Evolutionary conservation across 1,140 invertebrate species (phyloP).

Genomic region (Bursaphelenchus mucronatus): DNA sequence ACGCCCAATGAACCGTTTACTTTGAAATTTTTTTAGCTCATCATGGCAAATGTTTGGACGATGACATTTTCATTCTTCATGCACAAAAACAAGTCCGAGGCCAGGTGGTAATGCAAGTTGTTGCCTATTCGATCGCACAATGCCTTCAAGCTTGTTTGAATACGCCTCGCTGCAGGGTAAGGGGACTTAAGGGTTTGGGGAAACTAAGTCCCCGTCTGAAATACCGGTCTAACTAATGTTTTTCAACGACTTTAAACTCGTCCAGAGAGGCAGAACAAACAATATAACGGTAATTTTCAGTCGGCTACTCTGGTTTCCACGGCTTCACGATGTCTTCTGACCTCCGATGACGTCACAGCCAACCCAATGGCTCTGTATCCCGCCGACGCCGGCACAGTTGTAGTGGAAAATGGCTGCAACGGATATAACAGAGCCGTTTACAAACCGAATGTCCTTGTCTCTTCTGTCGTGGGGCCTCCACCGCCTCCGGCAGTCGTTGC

Average conservation of each 20-base stretch:
- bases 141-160: conserved; percentile 30
- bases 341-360: too few species aligned
- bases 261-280: neutral
- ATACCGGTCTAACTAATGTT: too few species aligned
- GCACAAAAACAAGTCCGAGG: conserved; percentile 30
- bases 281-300: conserved; percentile 11
- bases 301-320: conserved; percentile 15
- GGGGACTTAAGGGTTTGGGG: too few species aligned
- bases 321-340: too few species aligned
- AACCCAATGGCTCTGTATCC: conserved; percentile 12
- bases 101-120: neutral
- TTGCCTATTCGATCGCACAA: conserved; percentile 10
- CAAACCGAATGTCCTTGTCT: too few species aligned
- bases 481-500: too few species aligned
- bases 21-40: conserved; percentile 20
- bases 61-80: conserved; percentile 38
- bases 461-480: too few species aligned
- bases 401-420: conserved; percentile 24
- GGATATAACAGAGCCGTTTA: too few species aligned
- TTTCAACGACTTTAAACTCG: too few species aligned
- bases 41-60: conserved; percentile 23
- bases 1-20: conserved; percentile 23
- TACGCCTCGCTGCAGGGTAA: conserved; percentile 16
- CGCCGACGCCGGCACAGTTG: conserved; percentile 22
- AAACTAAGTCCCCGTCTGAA: too few species aligned